These are phyloP conservation scores for Aleadryas rufinucha DNA, from an alignment of 2,113 vertebrate genomes.

Conservation along the genomic window DNA sequence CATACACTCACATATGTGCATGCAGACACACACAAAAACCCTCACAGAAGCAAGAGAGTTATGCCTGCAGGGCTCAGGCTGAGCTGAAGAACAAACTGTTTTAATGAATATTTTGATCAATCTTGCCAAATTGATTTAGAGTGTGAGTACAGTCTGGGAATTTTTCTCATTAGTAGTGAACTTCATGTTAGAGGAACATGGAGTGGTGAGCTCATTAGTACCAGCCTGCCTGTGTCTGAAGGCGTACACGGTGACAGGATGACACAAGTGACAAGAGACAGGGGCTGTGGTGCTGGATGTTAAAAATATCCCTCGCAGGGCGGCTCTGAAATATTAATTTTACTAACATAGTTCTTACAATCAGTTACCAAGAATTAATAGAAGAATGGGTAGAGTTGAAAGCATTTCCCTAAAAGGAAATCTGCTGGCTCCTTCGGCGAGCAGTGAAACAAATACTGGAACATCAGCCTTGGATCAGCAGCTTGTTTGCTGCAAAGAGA, in stretches of 20 bases:
- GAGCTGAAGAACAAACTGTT: constrained; percentile 31
- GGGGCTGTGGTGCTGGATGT: neutral
- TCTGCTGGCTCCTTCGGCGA: neutral
- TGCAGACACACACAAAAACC: neutral
- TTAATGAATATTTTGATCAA: constrained; percentile 57
- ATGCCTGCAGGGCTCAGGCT: constrained; percentile 7
- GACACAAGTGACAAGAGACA: constrained; percentile 15
- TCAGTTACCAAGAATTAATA: constrained; percentile 28
- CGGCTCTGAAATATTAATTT: constrained; percentile 48
- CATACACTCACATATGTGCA: neutral
- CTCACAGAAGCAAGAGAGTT: neutral
- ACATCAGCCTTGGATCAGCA: neutral
- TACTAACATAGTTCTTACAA: neutral
- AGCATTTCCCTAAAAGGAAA: neutral
- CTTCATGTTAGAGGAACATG: neutral
- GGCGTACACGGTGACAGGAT: neutral
- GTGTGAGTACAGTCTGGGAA: neutral
- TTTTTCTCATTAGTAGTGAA: constrained; percentile 51
- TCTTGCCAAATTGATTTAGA: constrained; percentile 46
- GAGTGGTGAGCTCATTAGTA: constrained; percentile 36
- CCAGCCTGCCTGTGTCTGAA: constrained; percentile 9
- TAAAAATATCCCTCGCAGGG: constrained; percentile 21
- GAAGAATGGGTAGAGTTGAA: neutral
- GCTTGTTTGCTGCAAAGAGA: neutral
- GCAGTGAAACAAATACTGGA: neutral